Base-by-base conservation (phyloP, 2,888 invertebrate genomes). In the Pristionchus exspectatus region DNA sequence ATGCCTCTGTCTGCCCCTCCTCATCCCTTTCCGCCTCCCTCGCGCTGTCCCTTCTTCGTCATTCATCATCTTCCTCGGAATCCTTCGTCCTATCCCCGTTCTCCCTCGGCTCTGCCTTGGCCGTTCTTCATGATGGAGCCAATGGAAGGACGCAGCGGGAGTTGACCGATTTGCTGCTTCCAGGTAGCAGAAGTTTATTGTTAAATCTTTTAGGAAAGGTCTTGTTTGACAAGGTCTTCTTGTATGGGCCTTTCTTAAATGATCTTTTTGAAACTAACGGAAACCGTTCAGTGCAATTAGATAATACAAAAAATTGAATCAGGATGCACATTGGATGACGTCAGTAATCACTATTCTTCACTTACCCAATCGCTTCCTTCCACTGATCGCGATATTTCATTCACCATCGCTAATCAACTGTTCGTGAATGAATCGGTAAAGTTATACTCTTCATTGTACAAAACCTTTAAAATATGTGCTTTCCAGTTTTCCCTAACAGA, bases 51-150 rank as follows among this genome's bases (percentile, higher is more conserved):
- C 83, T 83, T 56, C 83, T 83, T 30, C 50, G 56, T 9, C 27
- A 24, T 1, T 2, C 83, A 3, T 27, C 54, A 1, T 12, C 54
- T 30, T 16, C 83, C 16, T 83, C 83, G 5, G 27, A 83, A 30
- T 83, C 83, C n/a, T 83, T 83, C 83, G 56, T 83, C 24, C 56
- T 83, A 5, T 83, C 83, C 18, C 83, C 83, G 14, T 56, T 56
- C 56, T 83, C 83, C 3, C 83, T 83, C n/a, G 56, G 56, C 30
- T 27, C 83, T 21, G 83, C 83, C 14, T 56, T 83, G 7, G 38
- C 83, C n/a, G 7, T 83, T 21, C 12, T 83, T 27, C 83, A 83
- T 16, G 83, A 83, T 38, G 83, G 83, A 54, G 56, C 83, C 0
- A 27, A 56, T 0, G 83, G 83, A 30, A 54, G 1, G 3, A 83